Base-by-base conservation (phyloP, 1,140 invertebrate species). In the Metaphire vulgaris region DNA sequence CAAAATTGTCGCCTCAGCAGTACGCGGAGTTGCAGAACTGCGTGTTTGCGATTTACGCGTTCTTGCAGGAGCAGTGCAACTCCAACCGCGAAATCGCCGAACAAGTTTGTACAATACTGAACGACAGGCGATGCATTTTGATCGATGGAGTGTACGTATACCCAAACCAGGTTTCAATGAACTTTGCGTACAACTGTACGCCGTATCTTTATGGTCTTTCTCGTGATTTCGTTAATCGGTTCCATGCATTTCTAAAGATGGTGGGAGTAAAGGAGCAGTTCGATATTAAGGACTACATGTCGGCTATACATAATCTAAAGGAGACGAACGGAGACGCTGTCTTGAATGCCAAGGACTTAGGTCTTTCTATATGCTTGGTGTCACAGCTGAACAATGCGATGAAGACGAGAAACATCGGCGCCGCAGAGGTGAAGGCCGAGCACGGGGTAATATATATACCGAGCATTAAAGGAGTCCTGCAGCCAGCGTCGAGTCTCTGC, bases 401-500 rank as follows among this genome's bases (percentile, higher is more conserved):
- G n/a, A 72, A 72, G 31, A 2, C 26, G 70, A 33, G 30, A 14
- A 32, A 6, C 32, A 69, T 69, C 6, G 2, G n/a, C 14, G n/a
- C 29, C n/a, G 33, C n/a, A 72, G 70, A 30, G 12, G 33, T 32
- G 14, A 31, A 74, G 33, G 26, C 16, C 2, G 21, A 1, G 2
- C 41, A 6, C 6, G 6, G 14, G 72, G 33, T 16, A 65, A 73
- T 73, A 21, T 31, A 30, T 15, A 28, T 74, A 2, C 74, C 33
- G 64, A 31, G n/a, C 30, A 1, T 28, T 28, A 34, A 67, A 14
- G 65, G 65, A n/a, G n/a, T 28, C 28, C 30, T 74, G 1, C 30
- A 15, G 72, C 69, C 33, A 72, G 26, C 69, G 16, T 33, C 31
- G 29, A 64, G 21, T n/a, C 29, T 76, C 68, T 83, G 80, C 69